Evolutionary conservation across 2,797 vertebrate species (phyloP), one percentile per base, ranked within the genome.

Genomic region (Gobionotothen gibberifrons): DNA sequence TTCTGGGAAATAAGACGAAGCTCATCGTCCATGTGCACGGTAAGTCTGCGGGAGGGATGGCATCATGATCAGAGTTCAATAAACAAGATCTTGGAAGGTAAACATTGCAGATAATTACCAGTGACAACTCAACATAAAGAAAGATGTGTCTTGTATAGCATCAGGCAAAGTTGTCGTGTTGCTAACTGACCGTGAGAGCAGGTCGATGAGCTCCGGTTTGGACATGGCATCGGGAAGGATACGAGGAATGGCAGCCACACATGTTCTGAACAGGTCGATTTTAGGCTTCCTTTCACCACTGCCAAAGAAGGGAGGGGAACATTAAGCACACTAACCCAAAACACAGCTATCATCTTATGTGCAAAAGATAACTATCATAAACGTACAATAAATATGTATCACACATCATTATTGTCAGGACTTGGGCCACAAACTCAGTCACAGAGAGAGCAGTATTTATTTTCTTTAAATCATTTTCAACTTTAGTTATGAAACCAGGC

Each of bases 251-350:
- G 98, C 97, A 54, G 98, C 98, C 74, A 99, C 97, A 58, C 98
- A 99, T 0, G 98, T 99, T 87, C 98, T 95, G 90, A 99, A 99
- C 64, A 99, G 94, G 85, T 99, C 98, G 0, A 99, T 99, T 94
- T 99, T 99, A 26, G 98, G 98, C 86, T 99, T 99, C 90, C 98
- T 96, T 87, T 99, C 98, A 57, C 98, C 98, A 0, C 98, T 99
- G 87, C 77, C 16, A 73, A 32, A 67, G 43, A 82, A 0, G 3
- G 32, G 19, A 86, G 16, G 8, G 2, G 15, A 11, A 53, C 0
- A 2, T 69, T 44, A 46, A 21, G 13, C 13, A 49, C 2, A 16
- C 9, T 36, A 17, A 36, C 19, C 62, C 3, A 66, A 26, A 73
- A 40, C 36, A 42, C 13, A 49, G 21, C 2, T 9, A 16, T 3